These are phyloP conservation scores for Melanotaenia maccullochi DNA, from an alignment of 2,797 vertebrate species.

Conservation along the genomic window DNA sequence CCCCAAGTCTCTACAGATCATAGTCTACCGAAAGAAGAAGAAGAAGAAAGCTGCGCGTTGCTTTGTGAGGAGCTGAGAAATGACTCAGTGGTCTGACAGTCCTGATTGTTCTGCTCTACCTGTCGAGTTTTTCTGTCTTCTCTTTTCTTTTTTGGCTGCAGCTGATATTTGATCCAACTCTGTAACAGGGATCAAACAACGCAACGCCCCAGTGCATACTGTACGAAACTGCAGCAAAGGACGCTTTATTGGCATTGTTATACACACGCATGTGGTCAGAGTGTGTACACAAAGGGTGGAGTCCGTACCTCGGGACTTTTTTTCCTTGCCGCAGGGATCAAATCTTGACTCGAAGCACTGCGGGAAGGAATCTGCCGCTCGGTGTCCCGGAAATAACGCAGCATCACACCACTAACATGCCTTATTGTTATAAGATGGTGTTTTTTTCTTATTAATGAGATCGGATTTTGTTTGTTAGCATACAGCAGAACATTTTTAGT, in stretches of 20 bases:
- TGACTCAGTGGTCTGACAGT: not conserved
- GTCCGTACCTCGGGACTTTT: slow-evolving; percentile 32
- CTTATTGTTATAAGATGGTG: not conserved
- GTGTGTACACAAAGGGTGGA: slow-evolving; percentile 60
- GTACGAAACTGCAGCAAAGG: not conserved
- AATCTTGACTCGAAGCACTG: slow-evolving; percentile 20
- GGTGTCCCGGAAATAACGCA: slow-evolving; percentile 8
- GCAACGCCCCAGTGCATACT: not conserved
- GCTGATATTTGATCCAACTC: slow-evolving; percentile 13
- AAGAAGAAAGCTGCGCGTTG: too few relatives aligned
- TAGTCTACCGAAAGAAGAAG: not conserved
- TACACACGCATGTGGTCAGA: slow-evolving; percentile 12
- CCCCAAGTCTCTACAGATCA: not conserved
- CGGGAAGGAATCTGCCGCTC: slow-evolving; percentile 19
- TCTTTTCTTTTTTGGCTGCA: not conserved
- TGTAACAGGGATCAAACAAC: slow-evolving; percentile 12
- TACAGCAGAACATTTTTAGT: not conserved
- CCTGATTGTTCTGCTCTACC: not conserved
- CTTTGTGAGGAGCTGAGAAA: too few relatives aligned
- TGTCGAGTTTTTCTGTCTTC: not conserved
- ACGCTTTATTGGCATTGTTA: not conserved
- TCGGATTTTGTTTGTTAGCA: not conserved
- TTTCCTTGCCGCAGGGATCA: slow-evolving; percentile 28
- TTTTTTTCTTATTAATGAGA: rapidly evolving
- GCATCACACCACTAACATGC: not conserved